phyloP scores from a whole-genome alignment of 2,888 invertebrate genomes.

The Erebia aethiops region DNA sequence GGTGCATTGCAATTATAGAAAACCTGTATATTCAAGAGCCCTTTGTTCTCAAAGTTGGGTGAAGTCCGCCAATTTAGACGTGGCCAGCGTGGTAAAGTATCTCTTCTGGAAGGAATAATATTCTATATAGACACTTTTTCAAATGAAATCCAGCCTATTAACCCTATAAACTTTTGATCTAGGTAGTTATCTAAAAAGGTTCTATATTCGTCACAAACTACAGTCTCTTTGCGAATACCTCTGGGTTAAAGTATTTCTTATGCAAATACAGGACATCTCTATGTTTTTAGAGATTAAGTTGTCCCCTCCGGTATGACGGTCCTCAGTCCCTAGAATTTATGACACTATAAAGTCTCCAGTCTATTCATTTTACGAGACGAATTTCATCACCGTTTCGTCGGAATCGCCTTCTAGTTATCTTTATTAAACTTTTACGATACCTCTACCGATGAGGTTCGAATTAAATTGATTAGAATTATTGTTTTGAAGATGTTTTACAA shows the following conservation, averaged over 20 bases:
- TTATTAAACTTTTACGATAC: constrained; percentile 65
- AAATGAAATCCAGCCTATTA: not conserved
- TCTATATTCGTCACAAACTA: not conserved
- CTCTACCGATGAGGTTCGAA: constrained; percentile 59
- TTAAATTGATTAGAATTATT: constrained; percentile 32
- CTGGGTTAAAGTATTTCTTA: constrained; percentile 26
- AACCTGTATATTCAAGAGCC: no score
- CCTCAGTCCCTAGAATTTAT: constrained; percentile 55
- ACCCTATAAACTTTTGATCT: not conserved
- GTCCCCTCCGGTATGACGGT: constrained; percentile 39
- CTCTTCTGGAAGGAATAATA: no score
- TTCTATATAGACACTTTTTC: not conserved
- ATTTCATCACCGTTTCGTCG: constrained; percentile 66
- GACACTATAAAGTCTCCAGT: constrained; percentile 62
- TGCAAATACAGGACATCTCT: constrained; percentile 31
- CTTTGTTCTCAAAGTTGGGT: no score
- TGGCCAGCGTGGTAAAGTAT: no score
- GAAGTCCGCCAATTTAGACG: no score
- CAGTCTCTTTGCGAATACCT: constrained; percentile 9
- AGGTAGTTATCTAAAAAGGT: constrained; percentile 5
- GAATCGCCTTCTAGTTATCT: constrained; percentile 63
- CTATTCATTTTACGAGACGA: constrained; percentile 70
- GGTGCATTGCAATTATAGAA: no score
- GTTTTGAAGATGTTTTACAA: not conserved
- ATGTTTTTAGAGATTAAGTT: constrained; percentile 31